These are phyloP conservation scores for Orius insidiosus DNA, from an alignment of 1,140 invertebrate genomes.

Conservation along the genomic window DNA sequence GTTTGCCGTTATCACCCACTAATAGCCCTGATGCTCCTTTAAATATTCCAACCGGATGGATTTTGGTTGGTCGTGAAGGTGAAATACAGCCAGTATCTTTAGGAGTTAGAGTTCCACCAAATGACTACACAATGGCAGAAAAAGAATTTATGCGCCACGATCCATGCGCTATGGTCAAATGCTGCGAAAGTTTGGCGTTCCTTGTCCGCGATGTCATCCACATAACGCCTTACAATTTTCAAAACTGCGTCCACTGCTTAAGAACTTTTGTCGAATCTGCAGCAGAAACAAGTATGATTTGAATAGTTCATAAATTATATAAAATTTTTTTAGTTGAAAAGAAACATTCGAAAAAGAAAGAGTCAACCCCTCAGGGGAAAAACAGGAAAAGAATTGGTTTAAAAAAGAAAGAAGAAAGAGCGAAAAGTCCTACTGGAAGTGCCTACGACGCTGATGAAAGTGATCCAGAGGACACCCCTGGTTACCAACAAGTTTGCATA, in stretches of 20 bases:
- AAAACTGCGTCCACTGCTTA: constrained; percentile 76
- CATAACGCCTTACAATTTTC: constrained; percentile 86
- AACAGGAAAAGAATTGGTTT: constrained; percentile 2
- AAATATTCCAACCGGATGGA: constrained; percentile 44
- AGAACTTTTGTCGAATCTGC: constrained; percentile 78
- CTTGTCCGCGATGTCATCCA: constrained; percentile 88
- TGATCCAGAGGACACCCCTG: constrained; percentile 48
- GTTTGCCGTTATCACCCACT: constrained; percentile 12
- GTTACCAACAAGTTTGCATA: constrained; percentile 56
- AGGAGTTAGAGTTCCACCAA: constrained; percentile 22
- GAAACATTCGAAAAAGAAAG: constrained; percentile 10
- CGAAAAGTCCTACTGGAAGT: constrained; percentile 23
- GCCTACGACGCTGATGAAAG: constrained; percentile 45
- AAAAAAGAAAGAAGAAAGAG: constrained; percentile 17
- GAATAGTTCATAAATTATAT: too few relatives aligned
- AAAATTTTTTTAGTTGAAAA: constrained; percentile 16
- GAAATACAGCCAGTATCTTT: constrained; percentile 30
- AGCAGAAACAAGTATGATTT: constrained; percentile 5
- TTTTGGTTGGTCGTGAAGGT: constrained; percentile 37
- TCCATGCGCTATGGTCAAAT: constrained; percentile 64
- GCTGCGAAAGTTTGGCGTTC: constrained; percentile 82
- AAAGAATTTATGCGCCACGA: constrained; percentile 60
- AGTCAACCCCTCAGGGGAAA: background rate
- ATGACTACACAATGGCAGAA: constrained; percentile 37
- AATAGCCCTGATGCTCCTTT: constrained; percentile 22